These are phyloP conservation scores for Limnephilus lunatus DNA, from an alignment of 2,888 invertebrate species.

Conservation along the genomic window DNA sequence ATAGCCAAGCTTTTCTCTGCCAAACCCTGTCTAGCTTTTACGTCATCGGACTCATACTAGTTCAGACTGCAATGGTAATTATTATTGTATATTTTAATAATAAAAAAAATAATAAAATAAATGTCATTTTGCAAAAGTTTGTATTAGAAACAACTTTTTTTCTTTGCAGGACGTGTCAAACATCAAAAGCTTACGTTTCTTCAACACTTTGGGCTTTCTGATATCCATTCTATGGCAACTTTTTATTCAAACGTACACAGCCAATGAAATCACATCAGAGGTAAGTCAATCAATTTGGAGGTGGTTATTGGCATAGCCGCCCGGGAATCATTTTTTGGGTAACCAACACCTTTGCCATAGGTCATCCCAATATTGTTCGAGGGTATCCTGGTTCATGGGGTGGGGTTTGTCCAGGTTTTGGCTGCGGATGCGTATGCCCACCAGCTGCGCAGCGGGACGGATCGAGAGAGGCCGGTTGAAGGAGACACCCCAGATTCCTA, in stretches of 20 bases:
- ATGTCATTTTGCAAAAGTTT: neutral
- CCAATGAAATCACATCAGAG: conserved; percentile 64
- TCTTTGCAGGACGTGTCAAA: conserved; percentile 60
- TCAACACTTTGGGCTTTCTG: conserved; percentile 62
- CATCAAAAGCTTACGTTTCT: conserved; percentile 61
- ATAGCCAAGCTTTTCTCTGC: conserved; percentile 58
- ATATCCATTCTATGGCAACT: conserved; percentile 62
- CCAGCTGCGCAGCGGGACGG: too few relatives aligned
- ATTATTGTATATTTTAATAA: neutral
- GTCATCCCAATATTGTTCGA: too few relatives aligned
- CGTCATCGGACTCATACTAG: conserved; percentile 63
- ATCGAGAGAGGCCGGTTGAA: too few relatives aligned
- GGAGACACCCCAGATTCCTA: too few relatives aligned
- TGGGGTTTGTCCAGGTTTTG: too few relatives aligned
- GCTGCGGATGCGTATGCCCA: too few relatives aligned
- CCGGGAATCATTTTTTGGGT: too few relatives aligned
- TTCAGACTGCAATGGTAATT: conserved; percentile 62
- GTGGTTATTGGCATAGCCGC: too few relatives aligned
- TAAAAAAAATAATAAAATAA: neutral
- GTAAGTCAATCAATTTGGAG: conserved; percentile 40
- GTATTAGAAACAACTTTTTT: neutral
- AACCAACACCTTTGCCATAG: too few relatives aligned
- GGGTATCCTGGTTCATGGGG: too few relatives aligned
- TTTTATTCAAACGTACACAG: conserved; percentile 63
- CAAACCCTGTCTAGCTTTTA: conserved; percentile 64